Base-by-base conservation (phyloP, 2,888 invertebrate species). In the Erpobdella octoculata region DNA sequence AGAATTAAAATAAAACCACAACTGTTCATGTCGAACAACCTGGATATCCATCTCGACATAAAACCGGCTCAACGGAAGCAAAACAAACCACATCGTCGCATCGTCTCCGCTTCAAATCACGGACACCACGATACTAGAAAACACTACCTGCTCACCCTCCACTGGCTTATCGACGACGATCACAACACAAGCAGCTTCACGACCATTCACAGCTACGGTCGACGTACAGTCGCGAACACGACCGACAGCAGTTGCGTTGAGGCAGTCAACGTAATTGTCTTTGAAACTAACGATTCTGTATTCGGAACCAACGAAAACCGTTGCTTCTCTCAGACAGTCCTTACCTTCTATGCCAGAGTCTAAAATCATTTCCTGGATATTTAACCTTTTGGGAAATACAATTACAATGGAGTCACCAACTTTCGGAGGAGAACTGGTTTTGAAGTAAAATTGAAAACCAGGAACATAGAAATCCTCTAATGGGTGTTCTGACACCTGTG, bases 241-340 rank as follows among this genome's bases (percentile, higher is more conserved):
- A 9, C 36, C 68, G 3, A 72, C 31, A 15, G n/a, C 21, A 6
- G 35, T 28, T 6, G 31, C 36, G 33, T 66, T 72, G 9, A 46
- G 38, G 58, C 75, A 75, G 12, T 37, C 35, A 8, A 66, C 72
- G 5, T 36, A 59, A 5, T 38, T n/a, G n/a, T 61, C 58, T 6
- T 41, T 37, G 12, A 37, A 41, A 18, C 48, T 36, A 31, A 31
- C 9, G 31, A 37, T 46, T 12, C 58, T 21, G 6, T 71, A 36
- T 35, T 38, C 69, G 9, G 71, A 41, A 59, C 74, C 71, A 2
- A 70, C 38, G 35, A 74, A 66, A 15, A 75, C 31, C 12, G 65
- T 48, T 8, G 70, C 75, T n/a, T 73, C 35, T 3, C 53, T 48
- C 6, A 75, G 58, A 1, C 69, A 46, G 59, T 75, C 73, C 18